Base-by-base conservation (phyloP, 2,797 vertebrate genomes). In the Harpagifer antarcticus region DNA sequence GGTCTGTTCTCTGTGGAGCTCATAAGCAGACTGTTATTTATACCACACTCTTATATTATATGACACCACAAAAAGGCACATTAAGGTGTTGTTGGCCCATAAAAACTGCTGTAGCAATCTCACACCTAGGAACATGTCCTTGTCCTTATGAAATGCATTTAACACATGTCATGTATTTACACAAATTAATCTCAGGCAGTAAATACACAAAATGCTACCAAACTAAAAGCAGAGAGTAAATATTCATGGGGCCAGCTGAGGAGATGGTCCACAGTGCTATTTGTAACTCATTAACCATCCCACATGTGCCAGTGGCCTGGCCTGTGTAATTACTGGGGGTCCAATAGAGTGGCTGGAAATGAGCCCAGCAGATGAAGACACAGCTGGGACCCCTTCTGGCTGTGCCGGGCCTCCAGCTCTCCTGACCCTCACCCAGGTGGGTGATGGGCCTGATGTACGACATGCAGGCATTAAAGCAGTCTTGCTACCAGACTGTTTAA, bases 381-480 rank as follows among this genome's bases (percentile, higher is more conserved):
- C 94, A 95, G 92, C 94, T 94, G 94, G 85, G 93, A 86, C 86
- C 83, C 84, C 79, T 75, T 72, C 81, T 66, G 81, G 87, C 79
- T 65, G 78, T 79, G 74, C 61, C 37, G 76, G 78, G 68, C 85
- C 86, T 88, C 80, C 72, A 72, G 87, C 79, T 84, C 79, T 78
- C 74, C 44, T 61, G 73, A 83, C 77, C 84, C 76, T 84, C 79
- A 79, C 74, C 83, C 64, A 49, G 48, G 54, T 75, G 83, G 81
- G 73, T 70, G 85, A 90, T 67, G 75, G 78, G 78, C 49, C 55
- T 66, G 67, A 74, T 85, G 67, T 68, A 61, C 50, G 44, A 70
- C 60, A 43, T 14, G 43, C 68, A 71, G 52, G 37, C 50, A 50
- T 47, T 12, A 48, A 67, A 71, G 67, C 52, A 56, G 66, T 55